Percentiles rank a stretch among this genome's conserved stretches.
phyloP scores from a whole-genome alignment of 1,140 invertebrate genomes.

The Formica exsecta region DNA sequence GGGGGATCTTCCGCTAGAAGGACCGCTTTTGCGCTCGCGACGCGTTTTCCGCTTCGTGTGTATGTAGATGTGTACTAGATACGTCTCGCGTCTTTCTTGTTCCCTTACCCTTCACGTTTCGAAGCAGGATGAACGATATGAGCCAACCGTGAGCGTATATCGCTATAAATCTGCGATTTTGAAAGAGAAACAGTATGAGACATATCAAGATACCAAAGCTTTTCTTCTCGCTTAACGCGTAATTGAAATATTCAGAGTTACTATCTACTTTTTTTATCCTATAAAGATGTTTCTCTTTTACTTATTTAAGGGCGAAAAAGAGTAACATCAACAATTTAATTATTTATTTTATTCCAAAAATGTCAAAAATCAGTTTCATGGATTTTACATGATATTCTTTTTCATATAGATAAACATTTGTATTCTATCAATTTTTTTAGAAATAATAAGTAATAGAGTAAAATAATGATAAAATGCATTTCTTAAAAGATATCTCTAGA shows the following conservation, averaged over 20 bases:
- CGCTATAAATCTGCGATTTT: constrained; percentile 24
- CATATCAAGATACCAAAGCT: not conserved
- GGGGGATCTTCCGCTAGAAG: constrained; percentile 41
- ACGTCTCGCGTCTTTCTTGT: not conserved
- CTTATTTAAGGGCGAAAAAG: not conserved
- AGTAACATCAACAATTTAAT: constrained; percentile 2
- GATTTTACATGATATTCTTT: not conserved
- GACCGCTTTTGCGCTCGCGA: constrained; percentile 27
- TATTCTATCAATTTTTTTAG: not conserved
- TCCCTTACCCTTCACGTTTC: not conserved
- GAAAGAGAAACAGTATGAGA: not conserved
- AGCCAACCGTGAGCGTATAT: not conserved
- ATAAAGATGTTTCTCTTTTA: not conserved
- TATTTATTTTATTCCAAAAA: not conserved
- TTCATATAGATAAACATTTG: not conserved
- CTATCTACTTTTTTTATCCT: not conserved
- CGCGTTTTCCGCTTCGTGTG: not conserved
- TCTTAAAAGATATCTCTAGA: not conserved
- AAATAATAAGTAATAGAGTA: not conserved
- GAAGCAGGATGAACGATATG: not conserved
- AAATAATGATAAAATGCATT: not conserved
- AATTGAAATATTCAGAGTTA: constrained; percentile 41
- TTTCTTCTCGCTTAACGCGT: constrained; percentile 5
- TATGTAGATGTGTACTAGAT: not conserved
- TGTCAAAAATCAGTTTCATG: not conserved